Evolutionary conservation across 1,140 invertebrate genomes (phyloP).

Genomic region (Nomia melanderi): DNA sequence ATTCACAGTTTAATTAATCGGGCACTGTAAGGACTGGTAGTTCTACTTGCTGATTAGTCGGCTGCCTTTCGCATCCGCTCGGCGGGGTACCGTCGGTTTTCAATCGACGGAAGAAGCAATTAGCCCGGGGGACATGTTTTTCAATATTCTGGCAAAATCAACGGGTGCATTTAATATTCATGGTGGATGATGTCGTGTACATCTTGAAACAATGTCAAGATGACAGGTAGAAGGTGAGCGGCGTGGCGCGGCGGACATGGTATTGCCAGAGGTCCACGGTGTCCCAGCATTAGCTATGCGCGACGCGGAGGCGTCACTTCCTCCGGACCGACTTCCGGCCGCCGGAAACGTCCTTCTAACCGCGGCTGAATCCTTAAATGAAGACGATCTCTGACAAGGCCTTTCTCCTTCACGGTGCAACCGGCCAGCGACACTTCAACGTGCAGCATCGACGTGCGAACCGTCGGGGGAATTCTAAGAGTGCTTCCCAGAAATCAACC

Average conservation of each 20-base stretch:
- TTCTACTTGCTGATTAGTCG: too few species aligned
- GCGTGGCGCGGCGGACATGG: not conserved
- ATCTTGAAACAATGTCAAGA: slow-evolving; percentile 32
- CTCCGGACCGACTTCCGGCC: slow-evolving; percentile 72
- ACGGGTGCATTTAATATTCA: slow-evolving; percentile 24
- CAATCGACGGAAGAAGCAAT: too few species aligned
- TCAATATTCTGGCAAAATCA: not conserved
- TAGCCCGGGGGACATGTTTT: not conserved
- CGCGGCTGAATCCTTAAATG: slow-evolving; percentile 73
- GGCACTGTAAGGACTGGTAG: too few species aligned
- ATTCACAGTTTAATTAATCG: too few species aligned
- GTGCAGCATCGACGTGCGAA: slow-evolving; percentile 14
- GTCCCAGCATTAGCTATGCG: slow-evolving; percentile 66
- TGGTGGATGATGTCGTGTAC: not conserved
- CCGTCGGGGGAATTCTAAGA: slow-evolving; percentile 33
- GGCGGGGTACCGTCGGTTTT: too few species aligned
- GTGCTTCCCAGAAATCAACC: slow-evolving; percentile 17
- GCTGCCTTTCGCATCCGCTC: too few species aligned
- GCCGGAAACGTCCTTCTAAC: slow-evolving; percentile 77
- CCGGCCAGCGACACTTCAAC: slow-evolving; percentile 6
- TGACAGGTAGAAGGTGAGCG: slow-evolving; percentile 35
- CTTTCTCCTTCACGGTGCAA: slow-evolving; percentile 23
- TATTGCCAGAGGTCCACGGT: slow-evolving; percentile 41
- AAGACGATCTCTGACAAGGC: slow-evolving; percentile 55
- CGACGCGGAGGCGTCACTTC: slow-evolving; percentile 67